phyloP scores from a whole-genome alignment of 2,888 invertebrate genomes.

The Tigriopus californicus region DNA sequence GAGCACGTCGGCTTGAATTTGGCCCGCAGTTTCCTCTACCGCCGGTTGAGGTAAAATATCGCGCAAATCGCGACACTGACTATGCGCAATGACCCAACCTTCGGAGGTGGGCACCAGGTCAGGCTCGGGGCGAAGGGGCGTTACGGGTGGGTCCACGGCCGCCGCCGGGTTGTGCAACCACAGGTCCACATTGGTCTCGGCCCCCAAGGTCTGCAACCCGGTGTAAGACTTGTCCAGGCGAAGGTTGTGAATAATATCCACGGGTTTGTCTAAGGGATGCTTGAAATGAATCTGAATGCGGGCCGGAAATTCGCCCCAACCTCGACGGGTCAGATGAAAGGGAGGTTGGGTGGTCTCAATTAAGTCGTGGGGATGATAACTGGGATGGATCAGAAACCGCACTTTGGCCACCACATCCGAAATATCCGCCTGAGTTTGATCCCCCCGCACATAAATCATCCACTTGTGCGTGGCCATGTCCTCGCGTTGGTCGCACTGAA shows the following conservation, averaged over 20 bases:
- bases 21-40: not conserved
- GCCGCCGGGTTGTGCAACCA: conserved; percentile 30
- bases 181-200: conserved; percentile 57
- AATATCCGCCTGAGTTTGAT: conserved; percentile 38
- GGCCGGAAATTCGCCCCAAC: conserved; percentile 83
- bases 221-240: conserved; percentile 61
- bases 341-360: conserved; percentile 59
- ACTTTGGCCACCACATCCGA: conserved; percentile 49
- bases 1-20: not conserved
- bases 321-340: conserved; percentile 61
- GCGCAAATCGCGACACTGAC: not conserved
- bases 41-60: not conserved
- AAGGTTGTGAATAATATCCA: conserved; percentile 55
- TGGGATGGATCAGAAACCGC: conserved; percentile 59
- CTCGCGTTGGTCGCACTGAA: conserved; percentile 44
- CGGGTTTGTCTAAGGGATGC: conserved; percentile 50
- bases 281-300: conserved; percentile 58
- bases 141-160: no score
- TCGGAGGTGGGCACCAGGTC: not conserved
- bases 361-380: conserved; percentile 67
- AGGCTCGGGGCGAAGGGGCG: not conserved
- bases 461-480: conserved; percentile 67
- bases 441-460: conserved; percentile 66
- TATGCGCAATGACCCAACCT: not conserved
- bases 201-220: conserved; percentile 62